phyloP scores from a whole-genome alignment of 2,888 invertebrate species.

The Drosophila testacea region DNA sequence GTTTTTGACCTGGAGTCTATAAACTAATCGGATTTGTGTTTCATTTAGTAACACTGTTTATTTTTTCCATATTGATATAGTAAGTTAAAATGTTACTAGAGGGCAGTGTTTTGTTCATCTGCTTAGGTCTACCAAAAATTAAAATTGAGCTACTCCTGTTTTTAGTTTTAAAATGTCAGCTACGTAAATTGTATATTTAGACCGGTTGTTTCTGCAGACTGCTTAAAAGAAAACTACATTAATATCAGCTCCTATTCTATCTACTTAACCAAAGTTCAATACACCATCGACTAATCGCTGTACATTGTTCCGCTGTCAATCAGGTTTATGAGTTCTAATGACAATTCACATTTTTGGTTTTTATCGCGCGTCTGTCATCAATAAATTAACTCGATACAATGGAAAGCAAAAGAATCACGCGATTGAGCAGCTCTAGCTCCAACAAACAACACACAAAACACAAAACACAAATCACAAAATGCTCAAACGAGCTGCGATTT shows the following conservation, averaged over 20 bases:
- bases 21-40: no score
- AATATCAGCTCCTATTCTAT: background rate
- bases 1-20: background rate
- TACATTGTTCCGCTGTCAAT: constrained; percentile 56
- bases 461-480: constrained; percentile 67
- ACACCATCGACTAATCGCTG: constrained; percentile 47
- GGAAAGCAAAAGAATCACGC: constrained; percentile 64
- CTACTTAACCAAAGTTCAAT: constrained; percentile 41
- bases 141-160: no score
- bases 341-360: constrained; percentile 79
- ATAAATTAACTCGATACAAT: constrained; percentile 83
- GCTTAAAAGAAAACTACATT: background rate
- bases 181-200: no score
- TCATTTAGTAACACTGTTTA: no score
- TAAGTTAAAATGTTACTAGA: no score
- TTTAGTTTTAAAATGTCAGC: no score
- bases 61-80: no score
- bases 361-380: constrained; percentile 83
- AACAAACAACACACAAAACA: background rate
- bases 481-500: constrained; percentile 80
- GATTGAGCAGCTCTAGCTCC: constrained; percentile 60
- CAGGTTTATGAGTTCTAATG: constrained; percentile 82
- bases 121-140: no score
- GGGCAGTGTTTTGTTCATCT: no score
- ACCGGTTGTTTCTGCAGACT: no score